Evolutionary conservation across 2,888 invertebrate genomes (phyloP).

Genomic region (Quadriops clusia): DNA sequence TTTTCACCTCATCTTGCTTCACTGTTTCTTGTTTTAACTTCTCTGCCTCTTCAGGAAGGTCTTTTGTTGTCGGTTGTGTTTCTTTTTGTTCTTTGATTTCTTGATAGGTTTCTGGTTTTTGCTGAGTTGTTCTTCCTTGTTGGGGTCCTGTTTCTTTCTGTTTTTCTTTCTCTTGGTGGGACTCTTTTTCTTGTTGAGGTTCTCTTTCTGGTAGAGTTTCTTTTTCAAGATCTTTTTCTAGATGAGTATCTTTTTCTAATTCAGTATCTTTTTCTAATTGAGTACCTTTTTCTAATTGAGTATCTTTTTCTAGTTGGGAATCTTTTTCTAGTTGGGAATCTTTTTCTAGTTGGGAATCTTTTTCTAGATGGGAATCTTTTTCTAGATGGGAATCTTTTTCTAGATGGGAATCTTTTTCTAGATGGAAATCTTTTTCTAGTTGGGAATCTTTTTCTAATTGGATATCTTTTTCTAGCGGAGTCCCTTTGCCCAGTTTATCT

Average conservation of each 20-base stretch:
- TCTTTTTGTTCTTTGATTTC: no score
- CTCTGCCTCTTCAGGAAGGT: no score
- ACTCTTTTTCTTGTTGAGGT: background rate
- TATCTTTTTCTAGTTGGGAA: conserved; percentile 1
- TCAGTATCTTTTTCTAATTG: conserved; percentile 5
- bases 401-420: background rate
- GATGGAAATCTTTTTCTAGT: background rate
- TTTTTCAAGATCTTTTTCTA: background rate
- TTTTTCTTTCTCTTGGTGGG: background rate
- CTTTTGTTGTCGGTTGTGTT: no score
- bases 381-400: background rate
- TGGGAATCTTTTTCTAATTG: background rate
- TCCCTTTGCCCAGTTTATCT: no score
- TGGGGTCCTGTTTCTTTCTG: background rate
- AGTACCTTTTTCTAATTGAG: background rate
- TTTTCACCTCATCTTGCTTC: background rate
- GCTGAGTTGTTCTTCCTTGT: background rate
- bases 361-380: background rate
- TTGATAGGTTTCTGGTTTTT: background rate
- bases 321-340: conserved; percentile 1
- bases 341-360: background rate
- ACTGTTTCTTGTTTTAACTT: no score
- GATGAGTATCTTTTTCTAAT: background rate
- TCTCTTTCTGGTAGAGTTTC: background rate
- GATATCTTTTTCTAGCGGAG: no score